Base-by-base conservation (phyloP, 30 jellyfish, hydroid and myxozoan species). In the Pseudorhiza aurosa region DNA sequence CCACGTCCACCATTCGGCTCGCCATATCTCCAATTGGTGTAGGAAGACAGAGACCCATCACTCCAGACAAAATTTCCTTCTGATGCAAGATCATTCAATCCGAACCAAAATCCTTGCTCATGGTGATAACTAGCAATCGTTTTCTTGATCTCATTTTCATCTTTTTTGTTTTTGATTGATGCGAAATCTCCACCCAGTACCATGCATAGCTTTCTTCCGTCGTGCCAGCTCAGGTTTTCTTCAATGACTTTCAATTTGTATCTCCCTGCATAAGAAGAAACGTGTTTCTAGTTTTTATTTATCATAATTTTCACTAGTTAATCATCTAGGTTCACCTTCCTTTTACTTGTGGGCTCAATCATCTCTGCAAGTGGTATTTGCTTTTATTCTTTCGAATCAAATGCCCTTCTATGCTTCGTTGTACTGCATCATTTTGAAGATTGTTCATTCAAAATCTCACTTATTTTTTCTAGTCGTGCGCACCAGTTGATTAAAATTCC, bases 31-130 rank as follows among this genome's bases (percentile, higher is more conserved):
- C 77, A 64, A 30, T 64, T 64, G 29, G 30, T 64, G 31, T 32
- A 64, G 30, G 30, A 14, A 0, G 11, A 40, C 0, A 5, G 17
- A 9, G n/a, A 21, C 18, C 77, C 77, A 32, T 64, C 77, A 64
- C 77, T 64, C 77, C 77, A 64, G 18, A 32, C 42, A 18, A 30
- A 64, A 12, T 31, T 26, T 14, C 58, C 77, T 33, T 64, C 77
- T 64, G 32, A 30, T 17, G 32, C 39, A 11, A 32, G 32, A 33
- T 64, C 77, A 64, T 64, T 29, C 19, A 64, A 33, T n/a, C 77
- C 77, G 37, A 64, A 12, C 77, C 77, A 64, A 40, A 64, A 35
- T 6, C 46, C 31, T 5, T 17, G 39, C 0, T 21, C 9, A 11
- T 32, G 8, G 18, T 8, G 14, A 31, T 25, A 22, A 22, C 57